Evolutionary conservation across 23 tunicate species (phyloP).

Genomic region (Styela plicata): DNA sequence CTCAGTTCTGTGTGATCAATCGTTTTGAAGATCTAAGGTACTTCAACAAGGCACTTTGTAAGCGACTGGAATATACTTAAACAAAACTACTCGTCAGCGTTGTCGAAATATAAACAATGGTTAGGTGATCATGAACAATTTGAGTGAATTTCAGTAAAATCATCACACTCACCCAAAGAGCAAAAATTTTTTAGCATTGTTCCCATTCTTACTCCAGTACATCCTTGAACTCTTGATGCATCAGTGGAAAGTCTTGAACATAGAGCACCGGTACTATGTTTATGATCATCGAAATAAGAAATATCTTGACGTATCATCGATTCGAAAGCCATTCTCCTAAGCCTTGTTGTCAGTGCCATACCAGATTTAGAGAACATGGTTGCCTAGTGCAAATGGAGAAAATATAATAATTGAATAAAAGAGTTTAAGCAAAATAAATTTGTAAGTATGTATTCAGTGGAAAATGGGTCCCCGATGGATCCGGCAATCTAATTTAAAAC

Average conservation of each 20-base stretch:
- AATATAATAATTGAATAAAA: not conserved
- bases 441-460: too few species aligned
- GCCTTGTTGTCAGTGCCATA: conserved; percentile 68
- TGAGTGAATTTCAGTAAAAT: too few species aligned
- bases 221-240: conserved; percentile 85
- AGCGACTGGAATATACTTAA: too few species aligned
- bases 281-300: conserved; percentile 81
- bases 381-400: conserved; percentile 25
- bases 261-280: conserved; percentile 84
- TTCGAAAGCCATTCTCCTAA: conserved; percentile 53
- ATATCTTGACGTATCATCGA: conserved; percentile 76
- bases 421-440: too few species aligned
- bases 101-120: too few species aligned
- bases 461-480: too few species aligned
- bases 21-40: too few species aligned
- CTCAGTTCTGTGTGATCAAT: too few species aligned
- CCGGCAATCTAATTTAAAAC: too few species aligned
- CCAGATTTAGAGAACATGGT: conserved; percentile 83
- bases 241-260: conserved; percentile 85
- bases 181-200: conserved; percentile 63
- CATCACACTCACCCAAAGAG: conserved; percentile 71
- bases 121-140: too few species aligned
- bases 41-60: too few species aligned
- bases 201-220: conserved; percentile 82
- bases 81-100: too few species aligned